Conservation (phyloP, 2,797 vertebrate genomes). For the Falco berigora region DNA sequence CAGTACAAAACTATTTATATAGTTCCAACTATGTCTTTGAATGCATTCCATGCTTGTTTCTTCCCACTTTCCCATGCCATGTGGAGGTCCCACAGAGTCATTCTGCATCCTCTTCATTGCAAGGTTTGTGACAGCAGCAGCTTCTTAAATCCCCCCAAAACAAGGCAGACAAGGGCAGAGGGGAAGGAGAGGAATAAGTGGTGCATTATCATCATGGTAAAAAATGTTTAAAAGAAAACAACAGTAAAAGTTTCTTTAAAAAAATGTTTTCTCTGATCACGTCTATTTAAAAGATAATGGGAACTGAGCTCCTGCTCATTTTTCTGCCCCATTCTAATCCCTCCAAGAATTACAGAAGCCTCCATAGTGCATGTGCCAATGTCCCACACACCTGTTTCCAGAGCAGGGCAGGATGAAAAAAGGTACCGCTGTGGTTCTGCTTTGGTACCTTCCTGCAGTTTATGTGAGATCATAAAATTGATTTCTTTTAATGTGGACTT, state of each 20-base stretch:
- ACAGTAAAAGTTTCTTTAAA: not conserved
- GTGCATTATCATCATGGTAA: not conserved
- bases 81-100: not conserved
- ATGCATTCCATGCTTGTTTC: not conserved
- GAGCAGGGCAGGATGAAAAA: not conserved
- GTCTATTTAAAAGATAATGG: not conserved
- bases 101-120: not conserved
- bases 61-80: not conserved
- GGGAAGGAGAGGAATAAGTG: not conserved
- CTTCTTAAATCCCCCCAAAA: not conserved
- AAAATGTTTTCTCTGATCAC: not conserved
- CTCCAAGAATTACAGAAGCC: not conserved
- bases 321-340: not conserved
- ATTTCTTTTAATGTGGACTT: not conserved
- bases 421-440: not conserved
- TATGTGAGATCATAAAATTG: not conserved
- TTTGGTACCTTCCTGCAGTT: not conserved
- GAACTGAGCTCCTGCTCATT: not conserved
- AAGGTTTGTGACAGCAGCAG: not conserved
- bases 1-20: not conserved
- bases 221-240: not conserved
- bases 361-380: accelerated
- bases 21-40: not conserved
- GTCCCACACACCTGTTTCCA: not conserved
- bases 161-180: not conserved